phyloP scores from a whole-genome alignment of 2,888 invertebrate species.

The Eristalinus aeneus region DNA sequence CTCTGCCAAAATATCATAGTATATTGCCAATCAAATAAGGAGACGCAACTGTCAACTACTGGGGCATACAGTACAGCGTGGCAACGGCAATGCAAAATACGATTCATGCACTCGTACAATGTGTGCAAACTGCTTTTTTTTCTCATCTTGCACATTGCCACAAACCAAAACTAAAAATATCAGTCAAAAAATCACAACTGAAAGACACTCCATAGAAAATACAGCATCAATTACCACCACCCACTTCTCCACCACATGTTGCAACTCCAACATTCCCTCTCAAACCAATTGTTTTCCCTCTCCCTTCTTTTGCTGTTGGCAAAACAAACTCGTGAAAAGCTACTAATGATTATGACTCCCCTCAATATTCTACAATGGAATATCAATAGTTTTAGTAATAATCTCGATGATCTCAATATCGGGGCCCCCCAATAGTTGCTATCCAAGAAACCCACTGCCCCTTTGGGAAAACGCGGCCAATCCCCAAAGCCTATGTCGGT shows the following conservation, averaged over 20 bases:
- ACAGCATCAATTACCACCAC: not conserved
- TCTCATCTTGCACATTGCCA: not conserved
- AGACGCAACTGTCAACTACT: too few species aligned
- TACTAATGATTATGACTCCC: not conserved
- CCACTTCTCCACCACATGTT: not conserved
- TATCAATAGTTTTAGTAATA: not conserved
- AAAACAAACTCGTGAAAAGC: not conserved
- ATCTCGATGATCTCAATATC: not conserved
- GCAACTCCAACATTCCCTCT: too few species aligned
- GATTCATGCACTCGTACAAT: conserved; percentile 3
- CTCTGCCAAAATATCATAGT: not conserved
- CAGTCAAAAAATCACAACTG: not conserved
- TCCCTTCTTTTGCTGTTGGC: too few species aligned
- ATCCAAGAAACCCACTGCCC: too few species aligned
- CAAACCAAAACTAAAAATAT: not conserved
- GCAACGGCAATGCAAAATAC: too few species aligned
- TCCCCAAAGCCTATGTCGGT: not conserved
- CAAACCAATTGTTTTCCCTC: too few species aligned
- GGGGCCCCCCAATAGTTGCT: not conserved
- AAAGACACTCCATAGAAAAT: too few species aligned
- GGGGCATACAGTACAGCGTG: too few species aligned
- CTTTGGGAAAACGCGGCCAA: not conserved
- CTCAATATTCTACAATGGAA: not conserved
- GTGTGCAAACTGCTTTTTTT: not conserved
- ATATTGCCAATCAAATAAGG: too few species aligned